phyloP scores from a whole-genome alignment of 64 coral and sea anemone species.

The Dendrophyllia cribrosa region DNA sequence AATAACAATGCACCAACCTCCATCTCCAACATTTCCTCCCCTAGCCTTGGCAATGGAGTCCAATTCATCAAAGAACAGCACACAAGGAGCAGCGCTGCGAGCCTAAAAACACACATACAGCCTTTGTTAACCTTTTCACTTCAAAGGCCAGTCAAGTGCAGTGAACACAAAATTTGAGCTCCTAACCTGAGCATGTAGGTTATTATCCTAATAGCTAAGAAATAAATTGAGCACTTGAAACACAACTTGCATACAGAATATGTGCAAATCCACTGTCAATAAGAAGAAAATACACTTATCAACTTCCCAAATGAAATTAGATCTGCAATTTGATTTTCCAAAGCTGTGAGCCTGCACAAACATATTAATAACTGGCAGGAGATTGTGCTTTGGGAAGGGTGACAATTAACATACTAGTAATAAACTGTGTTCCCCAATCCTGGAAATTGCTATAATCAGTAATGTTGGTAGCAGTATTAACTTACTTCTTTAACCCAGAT shows the following conservation, averaged over 20 bases:
- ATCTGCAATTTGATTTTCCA: conserved; percentile 38
- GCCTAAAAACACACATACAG: conserved; percentile 53
- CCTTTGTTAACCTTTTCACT: neutral
- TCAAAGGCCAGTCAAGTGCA: too few species aligned
- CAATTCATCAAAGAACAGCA: conserved; percentile 99
- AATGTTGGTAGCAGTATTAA: too few species aligned
- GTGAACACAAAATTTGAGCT: too few species aligned
- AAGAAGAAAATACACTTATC: neutral
- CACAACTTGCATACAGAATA: too few species aligned
- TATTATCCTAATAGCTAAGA: too few species aligned
- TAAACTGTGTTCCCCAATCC: too few species aligned
- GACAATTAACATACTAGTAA: neutral
- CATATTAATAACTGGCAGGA: conserved; percentile 36
- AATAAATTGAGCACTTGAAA: too few species aligned
- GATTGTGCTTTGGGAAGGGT: conserved; percentile 41
- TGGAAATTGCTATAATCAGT: too few species aligned
- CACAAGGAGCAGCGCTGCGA: conserved; percentile 97
- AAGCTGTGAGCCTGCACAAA: conserved; percentile 51
- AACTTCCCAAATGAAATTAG: neutral
- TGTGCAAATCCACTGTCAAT: conserved; percentile 1
- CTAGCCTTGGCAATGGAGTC: conserved; percentile 98
- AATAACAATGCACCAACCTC: conserved; percentile 58
- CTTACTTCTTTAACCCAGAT: too few species aligned
- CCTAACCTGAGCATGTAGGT: too few species aligned
- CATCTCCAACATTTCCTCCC: conserved; percentile 98